These are phyloP conservation scores for Pocillopora verrucosa DNA, from an alignment of 64 coral and sea anemone species.

Conservation along the genomic window DNA sequence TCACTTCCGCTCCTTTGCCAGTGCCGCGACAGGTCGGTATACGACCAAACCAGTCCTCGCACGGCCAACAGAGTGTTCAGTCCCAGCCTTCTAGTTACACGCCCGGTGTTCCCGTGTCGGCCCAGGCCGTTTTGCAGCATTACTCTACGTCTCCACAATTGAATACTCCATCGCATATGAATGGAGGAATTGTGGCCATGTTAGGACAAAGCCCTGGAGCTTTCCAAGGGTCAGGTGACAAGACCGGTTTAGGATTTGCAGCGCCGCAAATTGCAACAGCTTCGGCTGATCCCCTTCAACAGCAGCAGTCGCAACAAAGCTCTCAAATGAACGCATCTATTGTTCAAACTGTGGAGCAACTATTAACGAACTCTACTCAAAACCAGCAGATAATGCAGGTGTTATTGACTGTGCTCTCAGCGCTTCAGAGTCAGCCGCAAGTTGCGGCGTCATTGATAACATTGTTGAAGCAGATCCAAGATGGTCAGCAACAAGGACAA, in stretches of 20 bases:
- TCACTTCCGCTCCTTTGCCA: neutral
- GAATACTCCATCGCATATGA: neutral
- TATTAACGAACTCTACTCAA: constrained; percentile 51
- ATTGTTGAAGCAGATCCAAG: constrained; percentile 54
- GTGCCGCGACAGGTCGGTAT: neutral
- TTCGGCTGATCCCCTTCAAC: neutral
- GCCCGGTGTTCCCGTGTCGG: neutral
- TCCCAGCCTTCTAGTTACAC: neutral
- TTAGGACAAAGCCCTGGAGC: neutral
- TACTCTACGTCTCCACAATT: neutral
- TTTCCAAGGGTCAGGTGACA: neutral
- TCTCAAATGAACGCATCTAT: constrained; percentile 1
- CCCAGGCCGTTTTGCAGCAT: constrained; percentile 2
- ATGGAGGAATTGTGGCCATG: neutral
- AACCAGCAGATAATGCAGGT: constrained; percentile 59
- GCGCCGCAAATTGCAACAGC: neutral
- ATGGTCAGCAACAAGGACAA: neutral
- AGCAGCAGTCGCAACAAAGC: constrained; percentile 12
- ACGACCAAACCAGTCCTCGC: neutral
- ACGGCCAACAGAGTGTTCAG: neutral
- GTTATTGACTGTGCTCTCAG: constrained; percentile 29
- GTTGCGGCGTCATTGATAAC: constrained; percentile 39
- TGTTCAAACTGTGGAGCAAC: neutral
- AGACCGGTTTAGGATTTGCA: neutral
- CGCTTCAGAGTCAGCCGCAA: constrained; percentile 52